Percentiles rank a stretch among this genome's conserved stretches.
These are phyloP conservation scores for Eretmocerus hayati DNA, from an alignment of 2,888 invertebrate genomes.

Conservation along the genomic window DNA sequence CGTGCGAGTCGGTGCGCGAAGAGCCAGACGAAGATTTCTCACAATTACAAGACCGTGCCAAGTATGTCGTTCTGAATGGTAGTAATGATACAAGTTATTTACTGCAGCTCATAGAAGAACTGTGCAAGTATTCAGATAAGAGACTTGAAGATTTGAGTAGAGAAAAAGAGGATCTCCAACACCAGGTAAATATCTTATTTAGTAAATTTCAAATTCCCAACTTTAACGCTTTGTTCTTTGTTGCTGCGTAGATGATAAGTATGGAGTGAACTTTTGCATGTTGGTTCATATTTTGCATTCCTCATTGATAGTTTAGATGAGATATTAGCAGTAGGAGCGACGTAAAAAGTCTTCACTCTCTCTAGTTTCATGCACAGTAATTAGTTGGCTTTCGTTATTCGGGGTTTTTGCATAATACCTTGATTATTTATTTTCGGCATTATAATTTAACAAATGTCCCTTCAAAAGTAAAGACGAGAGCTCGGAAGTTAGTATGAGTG, in stretches of 20 bases:
- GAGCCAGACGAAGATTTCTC: conserved; percentile 36
- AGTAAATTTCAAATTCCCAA: too few relatives aligned
- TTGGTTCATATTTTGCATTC: conserved; percentile 4
- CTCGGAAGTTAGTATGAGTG: too few relatives aligned
- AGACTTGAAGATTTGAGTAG: conserved; percentile 59
- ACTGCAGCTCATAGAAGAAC: conserved; percentile 57
- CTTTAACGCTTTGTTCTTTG: conserved; percentile 2
- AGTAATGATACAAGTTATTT: conserved; percentile 46
- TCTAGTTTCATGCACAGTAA: too few relatives aligned
- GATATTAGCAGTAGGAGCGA: too few relatives aligned
- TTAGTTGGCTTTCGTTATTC: too few relatives aligned
- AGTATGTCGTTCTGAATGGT: conserved; percentile 46
- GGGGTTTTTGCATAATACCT: too few relatives aligned
- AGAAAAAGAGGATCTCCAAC: conserved; percentile 65
- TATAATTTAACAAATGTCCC: too few relatives aligned
- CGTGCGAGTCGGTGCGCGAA: conserved; percentile 31
- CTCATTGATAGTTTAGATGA: too few relatives aligned
- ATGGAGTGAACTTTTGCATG: conserved; percentile 9
- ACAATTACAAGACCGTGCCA: conserved; percentile 45
- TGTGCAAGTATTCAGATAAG: conserved; percentile 54
- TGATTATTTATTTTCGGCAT: too few relatives aligned
- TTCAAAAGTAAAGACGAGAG: too few relatives aligned
- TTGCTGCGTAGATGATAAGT: conserved; percentile 9
- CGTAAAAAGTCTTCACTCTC: too few relatives aligned
- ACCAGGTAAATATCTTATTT: conserved; percentile 55